These are phyloP conservation scores for Petrocephalus schoutedeni DNA, from an alignment of 2,797 vertebrate genomes.

Conservation along the genomic window DNA sequence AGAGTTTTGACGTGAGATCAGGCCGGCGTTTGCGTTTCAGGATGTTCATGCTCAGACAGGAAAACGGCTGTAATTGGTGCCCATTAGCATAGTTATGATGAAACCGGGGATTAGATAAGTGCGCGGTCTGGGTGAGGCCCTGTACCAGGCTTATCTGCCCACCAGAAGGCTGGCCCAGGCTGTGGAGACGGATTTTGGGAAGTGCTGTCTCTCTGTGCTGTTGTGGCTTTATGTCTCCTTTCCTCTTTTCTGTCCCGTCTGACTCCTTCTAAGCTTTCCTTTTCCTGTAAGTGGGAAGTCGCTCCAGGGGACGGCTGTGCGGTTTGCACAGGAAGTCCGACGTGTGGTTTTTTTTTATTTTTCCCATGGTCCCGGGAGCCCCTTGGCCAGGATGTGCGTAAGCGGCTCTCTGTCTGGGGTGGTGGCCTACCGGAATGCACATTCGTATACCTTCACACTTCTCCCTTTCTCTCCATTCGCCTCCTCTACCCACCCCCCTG, in stretches of 20 bases:
- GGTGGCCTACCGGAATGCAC: conserved; percentile 58
- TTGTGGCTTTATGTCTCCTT: neutral
- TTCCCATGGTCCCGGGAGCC: neutral
- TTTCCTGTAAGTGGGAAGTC: conserved; percentile 20
- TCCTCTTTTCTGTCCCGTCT: neutral
- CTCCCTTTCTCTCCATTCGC: conserved; percentile 45
- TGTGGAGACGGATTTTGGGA: neutral
- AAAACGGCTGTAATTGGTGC: neutral
- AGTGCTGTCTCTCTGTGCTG: neutral
- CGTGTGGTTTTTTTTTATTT: conserved; percentile 21
- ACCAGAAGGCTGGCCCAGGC: neutral
- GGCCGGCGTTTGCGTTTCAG: neutral
- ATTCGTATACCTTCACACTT: neutral
- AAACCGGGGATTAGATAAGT: neutral
- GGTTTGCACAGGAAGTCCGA: conserved; percentile 43
- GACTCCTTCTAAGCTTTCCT: neutral
- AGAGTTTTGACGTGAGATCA: neutral
- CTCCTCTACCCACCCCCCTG: conserved; percentile 31
- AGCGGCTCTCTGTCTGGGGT: neutral
- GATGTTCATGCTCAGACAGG: neutral
- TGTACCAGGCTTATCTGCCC: neutral
- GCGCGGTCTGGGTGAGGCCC: neutral
- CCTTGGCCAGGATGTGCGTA: neutral
- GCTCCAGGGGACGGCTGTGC: neutral
- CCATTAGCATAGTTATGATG: neutral